A percentile compares a stretch with the other conserved stretches of the same genome.
phyloP scores from a whole-genome alignment of 2,113 vertebrate genomes.

The Chionomys nivalis region DNA sequence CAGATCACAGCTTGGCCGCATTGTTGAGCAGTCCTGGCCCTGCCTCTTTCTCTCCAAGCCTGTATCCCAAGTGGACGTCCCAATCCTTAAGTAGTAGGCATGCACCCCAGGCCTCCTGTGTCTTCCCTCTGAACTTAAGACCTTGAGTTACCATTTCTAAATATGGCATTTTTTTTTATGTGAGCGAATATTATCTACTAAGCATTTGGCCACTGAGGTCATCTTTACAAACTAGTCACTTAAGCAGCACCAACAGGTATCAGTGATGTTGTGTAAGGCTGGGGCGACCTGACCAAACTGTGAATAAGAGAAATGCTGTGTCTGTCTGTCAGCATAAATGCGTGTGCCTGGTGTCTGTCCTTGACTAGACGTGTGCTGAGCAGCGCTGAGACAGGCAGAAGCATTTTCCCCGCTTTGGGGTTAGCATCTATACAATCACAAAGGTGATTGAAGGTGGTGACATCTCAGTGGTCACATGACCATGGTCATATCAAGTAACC shows the following conservation, averaged over 20 bases:
- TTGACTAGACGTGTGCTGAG: fast-evolving
- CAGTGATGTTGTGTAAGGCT: not conserved
- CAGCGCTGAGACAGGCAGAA: not conserved
- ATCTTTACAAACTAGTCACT: not conserved
- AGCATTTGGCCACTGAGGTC: not conserved
- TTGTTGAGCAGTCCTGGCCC: not conserved
- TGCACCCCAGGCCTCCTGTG: not conserved
- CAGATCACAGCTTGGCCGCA: not conserved
- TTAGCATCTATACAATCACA: not conserved
- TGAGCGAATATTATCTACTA: not conserved
- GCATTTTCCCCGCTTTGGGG: not conserved
- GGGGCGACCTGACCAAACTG: not conserved
- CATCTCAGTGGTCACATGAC: constrained; percentile 50
- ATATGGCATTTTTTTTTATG: not conserved
- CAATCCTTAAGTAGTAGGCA: not conserved
- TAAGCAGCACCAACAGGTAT: not conserved
- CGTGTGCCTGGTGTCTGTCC: not conserved
- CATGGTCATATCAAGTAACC: constrained; percentile 17
- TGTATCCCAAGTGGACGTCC: not conserved
- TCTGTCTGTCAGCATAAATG: too few relatives aligned
- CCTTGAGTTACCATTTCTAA: not conserved
- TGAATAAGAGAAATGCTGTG: not conserved
- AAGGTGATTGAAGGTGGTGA: not conserved
- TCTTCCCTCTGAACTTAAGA: not conserved
- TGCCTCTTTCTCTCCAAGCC: too few relatives aligned